These are phyloP conservation scores for Orgyia antiqua DNA, from an alignment of 2,888 invertebrate species.

Conservation along the genomic window DNA sequence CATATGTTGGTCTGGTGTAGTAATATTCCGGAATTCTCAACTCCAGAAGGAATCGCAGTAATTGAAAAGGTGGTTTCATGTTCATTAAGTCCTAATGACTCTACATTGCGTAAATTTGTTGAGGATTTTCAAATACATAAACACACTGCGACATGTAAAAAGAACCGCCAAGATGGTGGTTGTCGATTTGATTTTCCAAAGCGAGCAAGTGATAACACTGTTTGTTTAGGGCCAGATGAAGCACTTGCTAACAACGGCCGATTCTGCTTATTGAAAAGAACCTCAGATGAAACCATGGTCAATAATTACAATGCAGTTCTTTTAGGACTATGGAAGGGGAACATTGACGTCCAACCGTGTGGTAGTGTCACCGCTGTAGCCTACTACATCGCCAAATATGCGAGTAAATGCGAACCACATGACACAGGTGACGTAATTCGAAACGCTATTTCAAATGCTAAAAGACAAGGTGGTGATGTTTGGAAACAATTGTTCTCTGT, in stretches of 20 bases:
- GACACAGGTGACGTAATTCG: constrained; percentile 24
- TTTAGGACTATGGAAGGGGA: constrained; percentile 30
- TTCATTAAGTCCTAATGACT: constrained; percentile 8
- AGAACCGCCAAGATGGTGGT: constrained; percentile 11
- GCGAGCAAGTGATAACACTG: constrained; percentile 17
- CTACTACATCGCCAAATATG: constrained; percentile 18
- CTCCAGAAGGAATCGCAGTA: constrained; percentile 13
- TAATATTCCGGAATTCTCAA: constrained; percentile 15
- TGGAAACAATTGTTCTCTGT: constrained; percentile 27
- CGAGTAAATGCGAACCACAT: constrained; percentile 16
- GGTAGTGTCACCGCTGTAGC: constrained; percentile 33
- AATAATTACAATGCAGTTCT: constrained; percentile 35
- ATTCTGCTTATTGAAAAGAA: constrained; percentile 30
- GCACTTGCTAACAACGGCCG: constrained; percentile 29
- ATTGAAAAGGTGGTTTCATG: constrained; percentile 27
- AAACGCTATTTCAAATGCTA: constrained; percentile 20
- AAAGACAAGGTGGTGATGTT: constrained; percentile 15
- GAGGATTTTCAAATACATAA: constrained; percentile 21
- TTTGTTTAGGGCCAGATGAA: constrained; percentile 24
- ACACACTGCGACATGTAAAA: constrained; percentile 21
- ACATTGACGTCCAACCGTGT: constrained; percentile 40
- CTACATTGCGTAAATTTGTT: constrained; percentile 1
- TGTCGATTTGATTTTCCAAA: constrained; percentile 27
- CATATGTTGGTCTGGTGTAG: constrained; percentile 28
- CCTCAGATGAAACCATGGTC: constrained; percentile 19